These are phyloP conservation scores for Amorpha juglandis DNA, from an alignment of 2,888 invertebrate genomes.

Conservation along the genomic window DNA sequence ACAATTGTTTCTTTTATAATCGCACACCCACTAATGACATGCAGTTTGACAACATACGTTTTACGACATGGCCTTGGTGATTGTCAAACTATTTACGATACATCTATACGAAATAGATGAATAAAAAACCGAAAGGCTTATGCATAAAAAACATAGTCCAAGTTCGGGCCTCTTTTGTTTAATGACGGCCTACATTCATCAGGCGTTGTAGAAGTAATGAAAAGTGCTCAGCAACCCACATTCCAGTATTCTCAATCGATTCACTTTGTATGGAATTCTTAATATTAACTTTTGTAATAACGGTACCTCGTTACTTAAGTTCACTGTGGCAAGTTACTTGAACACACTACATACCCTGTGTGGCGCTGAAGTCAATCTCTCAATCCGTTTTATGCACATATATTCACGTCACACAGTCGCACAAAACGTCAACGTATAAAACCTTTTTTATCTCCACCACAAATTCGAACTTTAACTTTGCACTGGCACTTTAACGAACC, in stretches of 20 bases:
- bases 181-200: background rate
- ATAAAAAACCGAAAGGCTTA: background rate
- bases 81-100: conserved; percentile 13
- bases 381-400: conserved; percentile 69
- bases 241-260: conserved; percentile 17
- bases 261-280: conserved; percentile 25
- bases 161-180: conserved; percentile 19
- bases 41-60: conserved; percentile 9
- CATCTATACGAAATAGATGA: conserved; percentile 14
- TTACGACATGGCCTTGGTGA: conserved; percentile 7
- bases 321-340: conserved; percentile 2
- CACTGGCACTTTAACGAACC: conserved; percentile 80
- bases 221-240: conserved; percentile 2
- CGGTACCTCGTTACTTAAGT: conserved; percentile 25
- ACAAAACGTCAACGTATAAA: conserved; percentile 60
- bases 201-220: conserved; percentile 4
- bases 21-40: background rate
- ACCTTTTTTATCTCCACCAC: conserved; percentile 62
- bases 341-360: conserved; percentile 75
- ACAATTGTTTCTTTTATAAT: background rate
- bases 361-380: conserved; percentile 59
- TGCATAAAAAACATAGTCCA: conserved; percentile 14
- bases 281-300: conserved; percentile 27
- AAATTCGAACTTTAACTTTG: conserved; percentile 75
- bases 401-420: conserved; percentile 57